phyloP scores from a whole-genome alignment of 2,113 vertebrate species.

The Aphelocoma coerulescens region DNA sequence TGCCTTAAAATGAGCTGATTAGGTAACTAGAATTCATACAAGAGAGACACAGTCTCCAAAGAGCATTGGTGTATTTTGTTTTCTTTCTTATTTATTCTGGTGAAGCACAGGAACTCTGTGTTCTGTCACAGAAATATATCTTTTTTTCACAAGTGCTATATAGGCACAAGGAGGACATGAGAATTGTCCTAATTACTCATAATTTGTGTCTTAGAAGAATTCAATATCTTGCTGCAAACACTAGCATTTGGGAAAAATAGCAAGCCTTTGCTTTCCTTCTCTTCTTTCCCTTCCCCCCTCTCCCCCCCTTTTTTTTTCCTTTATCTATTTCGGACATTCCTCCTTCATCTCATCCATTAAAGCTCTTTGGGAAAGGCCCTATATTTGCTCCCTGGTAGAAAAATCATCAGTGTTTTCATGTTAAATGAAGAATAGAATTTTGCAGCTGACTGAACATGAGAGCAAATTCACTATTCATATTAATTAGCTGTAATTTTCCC shows the following conservation, averaged over 20 bases:
- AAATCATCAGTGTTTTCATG: neutral
- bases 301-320: rapidly evolving
- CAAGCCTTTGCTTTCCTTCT: neutral
- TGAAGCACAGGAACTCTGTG: neutral
- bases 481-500: neutral
- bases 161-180: neutral
- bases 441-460: neutral
- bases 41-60: neutral
- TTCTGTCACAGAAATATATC: neutral
- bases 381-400: neutral
- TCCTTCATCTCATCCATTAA: neutral
- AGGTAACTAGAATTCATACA: neutral
- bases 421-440: conserved; percentile 23
- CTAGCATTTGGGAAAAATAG: neutral
- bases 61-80: neutral
- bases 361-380: neutral
- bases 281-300: rapidly evolving
- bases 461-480: neutral
- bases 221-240: neutral
- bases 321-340: neutral
- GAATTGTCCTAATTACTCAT: neutral
- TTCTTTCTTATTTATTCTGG: neutral
- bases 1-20: neutral
- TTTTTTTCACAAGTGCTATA: neutral
- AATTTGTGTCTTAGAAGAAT: neutral